These are phyloP conservation scores for Cepaea nemoralis DNA, from an alignment of 1,140 invertebrate species.

Conservation along the genomic window DNA sequence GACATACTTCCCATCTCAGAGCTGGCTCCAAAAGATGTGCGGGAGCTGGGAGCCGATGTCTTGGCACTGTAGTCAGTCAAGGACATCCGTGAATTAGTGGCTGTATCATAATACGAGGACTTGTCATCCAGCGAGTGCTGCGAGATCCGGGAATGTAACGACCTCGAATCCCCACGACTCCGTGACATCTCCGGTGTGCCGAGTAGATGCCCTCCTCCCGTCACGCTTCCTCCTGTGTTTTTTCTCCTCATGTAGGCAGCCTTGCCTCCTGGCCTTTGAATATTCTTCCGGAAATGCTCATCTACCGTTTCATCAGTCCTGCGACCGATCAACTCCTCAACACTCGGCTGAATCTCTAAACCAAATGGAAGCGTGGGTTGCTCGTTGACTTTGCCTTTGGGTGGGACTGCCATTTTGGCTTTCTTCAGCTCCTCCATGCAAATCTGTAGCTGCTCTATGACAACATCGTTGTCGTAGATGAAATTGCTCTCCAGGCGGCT, in stretches of 20 bases:
- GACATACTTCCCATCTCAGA: constrained; percentile 59
- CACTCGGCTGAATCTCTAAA: constrained; percentile 76
- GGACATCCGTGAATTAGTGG: constrained; percentile 64
- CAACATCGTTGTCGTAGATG: constrained; percentile 90
- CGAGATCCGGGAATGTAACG: constrained; percentile 62
- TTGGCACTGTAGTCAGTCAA: constrained; percentile 58
- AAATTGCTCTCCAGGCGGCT: constrained; percentile 93
- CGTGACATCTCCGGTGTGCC: constrained; percentile 60
- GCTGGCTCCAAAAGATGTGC: constrained; percentile 65
- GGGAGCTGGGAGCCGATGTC: constrained; percentile 62
- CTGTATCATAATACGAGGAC: constrained; percentile 67
- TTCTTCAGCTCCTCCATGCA: constrained; percentile 87
- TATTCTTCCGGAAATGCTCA: constrained; percentile 65
- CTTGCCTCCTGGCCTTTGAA: constrained; percentile 52
- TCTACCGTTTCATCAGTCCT: constrained; percentile 60
- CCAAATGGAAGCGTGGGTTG: constrained; percentile 87
- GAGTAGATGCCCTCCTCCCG: constrained; percentile 43
- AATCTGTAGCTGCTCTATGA: constrained; percentile 84
- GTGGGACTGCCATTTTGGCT: constrained; percentile 81
- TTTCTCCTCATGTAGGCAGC: constrained; percentile 57
- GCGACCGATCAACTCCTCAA: constrained; percentile 65
- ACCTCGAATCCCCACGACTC: constrained; percentile 56
- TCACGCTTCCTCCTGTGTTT: constrained; percentile 24
- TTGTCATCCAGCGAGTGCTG: constrained; percentile 64
- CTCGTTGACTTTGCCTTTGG: constrained; percentile 79